Conservation (phyloP, 2,888 invertebrate species). For the Volucella zonaria region DNA sequence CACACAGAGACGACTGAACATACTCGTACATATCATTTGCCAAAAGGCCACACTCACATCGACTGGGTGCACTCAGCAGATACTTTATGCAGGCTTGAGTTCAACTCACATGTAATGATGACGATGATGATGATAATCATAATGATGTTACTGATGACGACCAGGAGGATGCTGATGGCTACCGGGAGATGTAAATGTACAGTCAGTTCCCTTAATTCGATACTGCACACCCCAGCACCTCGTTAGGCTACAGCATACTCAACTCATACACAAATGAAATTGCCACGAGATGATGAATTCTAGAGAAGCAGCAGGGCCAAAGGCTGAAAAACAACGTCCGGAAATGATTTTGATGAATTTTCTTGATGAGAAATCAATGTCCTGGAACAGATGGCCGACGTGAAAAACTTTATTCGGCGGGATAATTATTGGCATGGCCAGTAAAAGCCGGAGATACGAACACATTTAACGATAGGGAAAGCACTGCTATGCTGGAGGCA, state of each 20-base stretch:
- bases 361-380: slow-evolving; percentile 73
- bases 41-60: not conserved
- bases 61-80: slow-evolving; percentile 8
- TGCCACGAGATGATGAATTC: slow-evolving; percentile 9
- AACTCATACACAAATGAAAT: slow-evolving; percentile 2
- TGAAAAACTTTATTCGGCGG: slow-evolving; percentile 45
- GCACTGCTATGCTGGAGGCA: too few species aligned
- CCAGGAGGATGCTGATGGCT: slow-evolving; percentile 54
- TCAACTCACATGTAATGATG: slow-evolving; percentile 61
- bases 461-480: too few species aligned
- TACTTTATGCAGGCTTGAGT: slow-evolving; percentile 55
- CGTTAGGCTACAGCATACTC: slow-evolving; percentile 17
- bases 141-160: slow-evolving; percentile 32
- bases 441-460: not conserved
- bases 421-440: slow-evolving; percentile 63
- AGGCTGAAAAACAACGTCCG: slow-evolving; percentile 41
- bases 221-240: slow-evolving; percentile 28
- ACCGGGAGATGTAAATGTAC: slow-evolving; percentile 50
- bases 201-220: slow-evolving; percentile 63
- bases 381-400: slow-evolving; percentile 66
- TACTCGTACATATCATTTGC: not conserved
- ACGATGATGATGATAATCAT: slow-evolving; percentile 8
- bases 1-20: not conserved
- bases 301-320: not conserved
- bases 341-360: slow-evolving; percentile 73